Base-by-base conservation (phyloP, 2,888 invertebrate species). In the Melanchra persicariae region DNA sequence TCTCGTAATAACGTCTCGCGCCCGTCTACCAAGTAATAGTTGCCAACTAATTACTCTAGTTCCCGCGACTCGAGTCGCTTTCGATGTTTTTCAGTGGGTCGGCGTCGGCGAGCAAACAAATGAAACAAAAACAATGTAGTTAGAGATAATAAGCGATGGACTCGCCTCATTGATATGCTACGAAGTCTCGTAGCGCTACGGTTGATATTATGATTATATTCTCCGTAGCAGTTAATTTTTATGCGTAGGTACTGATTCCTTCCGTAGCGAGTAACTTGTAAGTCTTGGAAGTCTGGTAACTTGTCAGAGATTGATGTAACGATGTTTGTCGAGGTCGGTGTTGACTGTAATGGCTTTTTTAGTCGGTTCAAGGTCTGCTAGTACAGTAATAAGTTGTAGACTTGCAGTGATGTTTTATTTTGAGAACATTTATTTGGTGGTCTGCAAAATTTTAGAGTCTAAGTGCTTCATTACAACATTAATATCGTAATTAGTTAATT, bases 1-100 rank as follows among this genome's bases (percentile, higher is more conserved):
- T 87, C 86, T 87, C 88, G 85, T 89, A 87, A 90, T 87, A 87
- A 87, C 88, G 92, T 93, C 92, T 93, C 92, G 91, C 86, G 89
- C 81, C 86, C 85, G 91, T 92, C 92, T 91, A 79, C 87, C 70
- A 85, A 89, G 87, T 85, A 80, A 88, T 89, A 90, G 90, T 91
- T 90, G 84, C 74, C 79, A 87, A 87, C 86, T 88, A 87, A 89
- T 89, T 89, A 87, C 85, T 82, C 80, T 69, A 78, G 74, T 84
- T 80, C 79, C 66, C 73, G 83, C 79, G 82, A 78, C 62, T 81
- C 67, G 78, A 78, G 74, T 77, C 57, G 71, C 78, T 82, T 68
- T 81, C 76, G 79, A 85, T 85, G 76, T 85, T 85, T 83, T 86
- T 81, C 77, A 86, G 77, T 75, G 45, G 70, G 72, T 66, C 70